Conservation (phyloP, 2,113 vertebrate genomes). For the Tyrannus savana region DNA sequence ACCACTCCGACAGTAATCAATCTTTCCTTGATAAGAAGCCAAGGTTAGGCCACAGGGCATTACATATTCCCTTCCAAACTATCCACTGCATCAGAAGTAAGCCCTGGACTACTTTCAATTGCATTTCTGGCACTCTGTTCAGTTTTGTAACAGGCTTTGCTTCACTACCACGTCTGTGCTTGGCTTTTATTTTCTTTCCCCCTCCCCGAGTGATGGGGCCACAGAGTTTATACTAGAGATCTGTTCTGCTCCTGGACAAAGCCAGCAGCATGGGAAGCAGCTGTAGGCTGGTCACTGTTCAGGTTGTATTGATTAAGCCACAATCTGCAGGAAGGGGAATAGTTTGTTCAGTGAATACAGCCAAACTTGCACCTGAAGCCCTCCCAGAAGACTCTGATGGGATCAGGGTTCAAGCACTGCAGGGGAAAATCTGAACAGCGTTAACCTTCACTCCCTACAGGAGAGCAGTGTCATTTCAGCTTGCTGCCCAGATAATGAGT, state of each 20-base stretch:
- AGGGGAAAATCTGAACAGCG: neutral
- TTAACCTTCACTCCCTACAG: neutral
- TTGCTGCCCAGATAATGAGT: neutral
- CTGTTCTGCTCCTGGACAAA: neutral
- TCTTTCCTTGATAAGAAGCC: neutral
- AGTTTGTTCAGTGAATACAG: rapidly evolving
- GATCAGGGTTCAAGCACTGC: neutral
- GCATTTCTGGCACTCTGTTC: neutral
- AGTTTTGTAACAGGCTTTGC: neutral
- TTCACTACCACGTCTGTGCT: neutral
- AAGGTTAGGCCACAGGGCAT: neutral
- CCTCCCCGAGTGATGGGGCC: neutral
- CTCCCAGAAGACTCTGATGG: neutral
- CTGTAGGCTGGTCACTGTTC: neutral
- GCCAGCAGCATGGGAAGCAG: neutral
- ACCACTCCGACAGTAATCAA: neutral
- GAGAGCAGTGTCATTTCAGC: neutral
- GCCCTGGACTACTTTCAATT: neutral
- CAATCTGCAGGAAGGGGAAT: neutral
- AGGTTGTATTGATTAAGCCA: neutral
- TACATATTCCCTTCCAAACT: neutral
- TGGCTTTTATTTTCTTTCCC: neutral
- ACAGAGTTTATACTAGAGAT: neutral
- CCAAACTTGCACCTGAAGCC: neutral
- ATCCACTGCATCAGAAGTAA: neutral